Percentiles rank a stretch among this genome's conserved stretches.
phyloP scores from a whole-genome alignment of 1,140 invertebrate genomes.

The Caenorhabditis brenneri region DNA sequence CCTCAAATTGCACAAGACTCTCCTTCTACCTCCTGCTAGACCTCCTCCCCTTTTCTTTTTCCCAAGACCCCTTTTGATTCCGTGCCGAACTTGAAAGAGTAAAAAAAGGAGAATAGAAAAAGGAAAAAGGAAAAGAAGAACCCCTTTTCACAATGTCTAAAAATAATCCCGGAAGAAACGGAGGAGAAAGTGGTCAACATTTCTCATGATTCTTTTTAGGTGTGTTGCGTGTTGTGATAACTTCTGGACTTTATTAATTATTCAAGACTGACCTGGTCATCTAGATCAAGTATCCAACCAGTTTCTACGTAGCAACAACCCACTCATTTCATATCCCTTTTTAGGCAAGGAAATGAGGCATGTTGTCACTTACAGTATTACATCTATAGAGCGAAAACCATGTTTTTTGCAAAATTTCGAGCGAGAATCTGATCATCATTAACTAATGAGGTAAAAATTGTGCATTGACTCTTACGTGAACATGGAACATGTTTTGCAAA shows the following conservation, averaged over 20 bases:
- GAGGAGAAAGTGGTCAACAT: background rate
- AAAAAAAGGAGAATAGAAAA: background rate
- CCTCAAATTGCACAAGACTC: slow-evolving; percentile 4
- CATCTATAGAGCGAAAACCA: too few species aligned
- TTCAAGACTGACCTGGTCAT: background rate
- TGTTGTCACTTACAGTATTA: too few species aligned
- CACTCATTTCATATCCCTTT: background rate
- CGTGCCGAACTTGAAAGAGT: background rate
- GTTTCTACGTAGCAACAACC: background rate
- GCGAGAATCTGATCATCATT: too few species aligned
- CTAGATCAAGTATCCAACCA: background rate
- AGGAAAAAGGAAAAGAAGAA: background rate
- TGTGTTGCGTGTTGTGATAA: slow-evolving; percentile 1
- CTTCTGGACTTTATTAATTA: background rate
- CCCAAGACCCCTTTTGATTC: background rate
- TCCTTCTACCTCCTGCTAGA: background rate
- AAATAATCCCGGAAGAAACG: slow-evolving; percentile 7
- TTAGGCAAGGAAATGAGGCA: too few species aligned
- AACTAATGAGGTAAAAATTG: too few species aligned
- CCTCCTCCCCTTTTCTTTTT: background rate
- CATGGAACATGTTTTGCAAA: too few species aligned
- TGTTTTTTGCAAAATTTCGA: too few species aligned
- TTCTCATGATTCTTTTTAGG: background rate
- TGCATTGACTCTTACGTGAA: too few species aligned
- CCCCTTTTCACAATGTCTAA: background rate